phyloP scores from a whole-genome alignment of 1,140 invertebrate genomes.

The Diorhabda carinulata region DNA sequence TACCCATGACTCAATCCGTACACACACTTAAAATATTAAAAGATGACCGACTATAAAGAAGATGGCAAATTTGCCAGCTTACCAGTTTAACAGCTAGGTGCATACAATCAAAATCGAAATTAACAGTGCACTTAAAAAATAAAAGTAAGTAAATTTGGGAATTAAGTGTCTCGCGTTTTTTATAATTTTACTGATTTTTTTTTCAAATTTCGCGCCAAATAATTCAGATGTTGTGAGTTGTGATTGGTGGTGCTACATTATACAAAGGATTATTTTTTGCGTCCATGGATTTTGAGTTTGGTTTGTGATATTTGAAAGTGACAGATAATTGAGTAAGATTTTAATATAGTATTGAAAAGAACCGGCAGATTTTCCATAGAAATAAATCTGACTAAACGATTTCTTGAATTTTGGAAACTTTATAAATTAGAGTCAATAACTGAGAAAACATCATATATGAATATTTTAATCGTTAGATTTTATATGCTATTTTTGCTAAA shows the following conservation, averaged over 20 bases:
- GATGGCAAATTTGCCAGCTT: conserved; percentile 12
- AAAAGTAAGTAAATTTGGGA: conserved; percentile 15
- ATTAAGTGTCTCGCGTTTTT: conserved; percentile 8
- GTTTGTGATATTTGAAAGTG: conserved; percentile 5
- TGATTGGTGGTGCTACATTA: conserved; percentile 4
- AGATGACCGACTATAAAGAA: conserved; percentile 20
- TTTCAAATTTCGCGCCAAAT: neutral
- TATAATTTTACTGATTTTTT: neutral
- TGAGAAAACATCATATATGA: no score
- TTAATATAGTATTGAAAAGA: no score
- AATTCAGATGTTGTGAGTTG: conserved; percentile 5
- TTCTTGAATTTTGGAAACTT: no score
- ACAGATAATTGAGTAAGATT: no score
- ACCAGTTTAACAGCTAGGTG: conserved; percentile 19
- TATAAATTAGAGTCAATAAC: no score
- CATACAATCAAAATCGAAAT: conserved; percentile 11
- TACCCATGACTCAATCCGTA: conserved; percentile 17
- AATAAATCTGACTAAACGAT: no score
- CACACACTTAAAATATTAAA: conserved; percentile 16
- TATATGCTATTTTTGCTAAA: no score
- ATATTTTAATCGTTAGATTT: no score
- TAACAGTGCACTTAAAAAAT: conserved; percentile 12
- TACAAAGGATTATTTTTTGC: neutral
- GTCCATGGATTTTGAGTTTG: neutral
- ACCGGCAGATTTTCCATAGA: no score